Base-by-base conservation (phyloP, 2,113 vertebrate species). In the Cynoglossus semilaevis region DNA sequence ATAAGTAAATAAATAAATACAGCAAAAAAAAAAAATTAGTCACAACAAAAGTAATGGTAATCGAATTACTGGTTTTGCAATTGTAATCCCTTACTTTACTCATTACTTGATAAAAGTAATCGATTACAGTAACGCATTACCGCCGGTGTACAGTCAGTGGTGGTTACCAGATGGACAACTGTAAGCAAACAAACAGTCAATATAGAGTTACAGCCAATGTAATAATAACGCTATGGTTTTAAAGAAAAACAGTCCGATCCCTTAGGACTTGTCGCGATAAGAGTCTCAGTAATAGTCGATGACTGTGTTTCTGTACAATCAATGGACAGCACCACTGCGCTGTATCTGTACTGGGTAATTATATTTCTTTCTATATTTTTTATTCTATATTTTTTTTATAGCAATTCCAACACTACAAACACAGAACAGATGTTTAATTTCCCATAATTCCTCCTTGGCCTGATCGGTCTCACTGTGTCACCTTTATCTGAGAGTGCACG, bases 131-230 rank as follows among this genome's bases (percentile, higher is more conserved):
- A 29, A 29, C n/a, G n/a, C n/a, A n/a, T n/a, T n/a, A n/a, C n/a
- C n/a, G n/a, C n/a, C n/a, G n/a, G n/a, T n/a, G n/a, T n/a, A n/a
- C n/a, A n/a, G n/a, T n/a, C n/a, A n/a, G n/a, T n/a, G n/a, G n/a
- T n/a, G n/a, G n/a, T n/a, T n/a, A n/a, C n/a, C n/a, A n/a, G n/a
- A n/a, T n/a, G n/a, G n/a, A n/a, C n/a, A n/a, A n/a, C n/a, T n/a
- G n/a, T n/a, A n/a, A 29, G 22, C 50, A 81, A 76, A 77, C 72
- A 84, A 79, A 69, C 22, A 29, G 22, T 29, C 22, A 29, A 29
- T 29, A 29, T 4, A 29, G 3, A 4, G 22, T 29, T 76, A 69
- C 45, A 70, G 7, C 50, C 55, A 63, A 53, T 66, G 74, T 55
- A 63, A 63, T 79, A 58, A 65, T 51, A 51, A 29, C n/a, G 1